Percentiles rank a stretch among this genome's conserved stretches.
Conservation (phyloP, 2,888 invertebrate genomes). For the Drosophila anomalata region DNA sequence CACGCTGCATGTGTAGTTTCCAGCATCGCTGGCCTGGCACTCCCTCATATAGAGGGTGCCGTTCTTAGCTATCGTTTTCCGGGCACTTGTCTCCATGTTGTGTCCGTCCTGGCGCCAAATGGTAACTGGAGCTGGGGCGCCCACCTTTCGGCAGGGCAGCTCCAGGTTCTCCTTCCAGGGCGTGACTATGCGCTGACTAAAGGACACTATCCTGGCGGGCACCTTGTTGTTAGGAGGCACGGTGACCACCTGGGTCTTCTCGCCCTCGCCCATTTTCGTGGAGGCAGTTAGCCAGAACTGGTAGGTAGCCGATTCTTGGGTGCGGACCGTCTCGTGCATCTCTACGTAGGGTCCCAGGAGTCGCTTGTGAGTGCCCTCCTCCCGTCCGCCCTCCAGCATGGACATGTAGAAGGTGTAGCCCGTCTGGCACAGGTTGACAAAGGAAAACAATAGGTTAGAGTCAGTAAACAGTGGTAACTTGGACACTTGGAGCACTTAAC, state of each 20-base stretch:
- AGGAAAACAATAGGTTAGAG: background rate
- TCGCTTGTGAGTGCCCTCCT: slow-evolving; percentile 91
- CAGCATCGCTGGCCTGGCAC: slow-evolving; percentile 91
- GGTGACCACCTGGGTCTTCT: slow-evolving; percentile 90
- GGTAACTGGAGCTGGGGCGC: slow-evolving; percentile 90
- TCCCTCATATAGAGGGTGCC: slow-evolving; percentile 91
- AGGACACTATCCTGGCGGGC: slow-evolving; percentile 94
- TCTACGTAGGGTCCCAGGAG: slow-evolving; percentile 89
- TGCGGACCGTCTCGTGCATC: slow-evolving; percentile 89
- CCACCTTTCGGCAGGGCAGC: slow-evolving; percentile 93
- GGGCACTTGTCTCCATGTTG: slow-evolving; percentile 88
- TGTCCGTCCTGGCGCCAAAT: slow-evolving; percentile 92
- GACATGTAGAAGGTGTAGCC: slow-evolving; percentile 94
- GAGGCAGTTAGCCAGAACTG: slow-evolving; percentile 91
- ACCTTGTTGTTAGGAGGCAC: slow-evolving; percentile 91
- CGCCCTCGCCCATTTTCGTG: slow-evolving; percentile 93
- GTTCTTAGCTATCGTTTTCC: slow-evolving; percentile 88
- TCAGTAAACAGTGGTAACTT: background rate
- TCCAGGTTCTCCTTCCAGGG: slow-evolving; percentile 95
- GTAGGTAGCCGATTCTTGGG: slow-evolving; percentile 89
- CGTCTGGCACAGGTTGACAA: slow-evolving; percentile 64
- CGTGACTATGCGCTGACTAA: slow-evolving; percentile 90
- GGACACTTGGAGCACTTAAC: background rate
- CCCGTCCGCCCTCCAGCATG: slow-evolving; percentile 90
- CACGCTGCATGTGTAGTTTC: slow-evolving; percentile 95